Evolutionary conservation across 2,113 vertebrate species (phyloP).

Genomic region (Marcusenius ussheri): DNA sequence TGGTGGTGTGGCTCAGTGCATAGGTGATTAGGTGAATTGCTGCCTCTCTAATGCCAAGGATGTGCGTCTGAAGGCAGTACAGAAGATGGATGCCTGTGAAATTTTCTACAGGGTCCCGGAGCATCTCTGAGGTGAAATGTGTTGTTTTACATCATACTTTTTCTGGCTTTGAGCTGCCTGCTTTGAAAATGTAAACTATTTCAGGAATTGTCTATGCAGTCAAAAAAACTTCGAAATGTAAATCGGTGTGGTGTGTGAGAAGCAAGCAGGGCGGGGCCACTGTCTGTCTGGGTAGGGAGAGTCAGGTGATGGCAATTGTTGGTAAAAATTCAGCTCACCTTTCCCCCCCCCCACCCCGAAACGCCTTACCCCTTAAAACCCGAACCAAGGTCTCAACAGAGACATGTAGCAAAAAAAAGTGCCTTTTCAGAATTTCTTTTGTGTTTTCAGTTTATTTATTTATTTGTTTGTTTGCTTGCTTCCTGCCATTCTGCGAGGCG

Average conservation of each 20-base stretch:
- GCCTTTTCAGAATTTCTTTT: background rate
- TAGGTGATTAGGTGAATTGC: background rate
- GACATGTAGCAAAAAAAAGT: background rate
- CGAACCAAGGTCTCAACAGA: background rate
- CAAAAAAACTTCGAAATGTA: background rate
- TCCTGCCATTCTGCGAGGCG: background rate
- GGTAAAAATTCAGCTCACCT: background rate
- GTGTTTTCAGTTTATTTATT: background rate
- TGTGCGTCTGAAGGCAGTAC: background rate
- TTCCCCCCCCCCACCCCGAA: background rate
- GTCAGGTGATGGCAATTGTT: background rate
- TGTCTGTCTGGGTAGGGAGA: background rate
- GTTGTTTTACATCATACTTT: background rate
- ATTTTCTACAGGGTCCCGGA: background rate
- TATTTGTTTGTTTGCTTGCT: background rate
- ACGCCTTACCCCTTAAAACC: background rate
- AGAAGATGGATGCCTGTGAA: background rate
- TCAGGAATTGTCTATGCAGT: background rate
- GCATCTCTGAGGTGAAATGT: background rate
- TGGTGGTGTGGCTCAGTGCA: no score
- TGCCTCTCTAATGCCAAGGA: background rate
- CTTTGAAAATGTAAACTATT: slow-evolving; percentile 7
- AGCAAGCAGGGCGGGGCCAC: background rate
- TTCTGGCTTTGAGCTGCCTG: background rate
- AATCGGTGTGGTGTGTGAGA: background rate